Conservation (phyloP, 2,797 vertebrate species). For the Molossus molossus region DNA sequence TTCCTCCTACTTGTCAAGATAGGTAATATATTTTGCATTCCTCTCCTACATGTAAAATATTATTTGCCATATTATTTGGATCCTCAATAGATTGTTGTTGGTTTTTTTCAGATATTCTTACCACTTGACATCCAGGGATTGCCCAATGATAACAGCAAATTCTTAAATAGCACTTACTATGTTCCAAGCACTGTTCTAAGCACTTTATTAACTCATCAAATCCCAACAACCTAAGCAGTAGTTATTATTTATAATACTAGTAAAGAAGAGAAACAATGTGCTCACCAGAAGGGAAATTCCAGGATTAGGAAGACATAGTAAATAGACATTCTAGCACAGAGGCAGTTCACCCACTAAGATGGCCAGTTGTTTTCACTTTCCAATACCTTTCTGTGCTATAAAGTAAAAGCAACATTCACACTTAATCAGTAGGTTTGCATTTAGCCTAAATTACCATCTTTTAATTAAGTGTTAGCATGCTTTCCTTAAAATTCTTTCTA, state of each 20-base stretch:
- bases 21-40: background rate
- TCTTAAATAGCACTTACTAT: background rate
- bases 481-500: background rate
- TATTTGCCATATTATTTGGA: background rate
- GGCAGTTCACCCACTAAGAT: background rate
- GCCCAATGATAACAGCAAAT: background rate
- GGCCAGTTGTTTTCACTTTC: background rate
- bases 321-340: background rate
- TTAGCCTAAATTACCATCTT: background rate
- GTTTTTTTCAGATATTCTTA: background rate
- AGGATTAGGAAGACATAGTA: background rate
- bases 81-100: background rate
- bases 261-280: background rate
- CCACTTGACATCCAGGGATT: background rate
- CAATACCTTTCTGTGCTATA: background rate
- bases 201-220: background rate
- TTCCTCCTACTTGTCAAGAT: background rate
- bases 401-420: background rate
- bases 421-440: background rate
- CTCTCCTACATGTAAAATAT: background rate
- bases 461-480: background rate
- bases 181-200: background rate
- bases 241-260: no score
- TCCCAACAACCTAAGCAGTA: background rate
- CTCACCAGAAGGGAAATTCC: background rate